Conservation (phyloP, 1,140 invertebrate species). For the Thaumetopoea pityocampa region DNA sequence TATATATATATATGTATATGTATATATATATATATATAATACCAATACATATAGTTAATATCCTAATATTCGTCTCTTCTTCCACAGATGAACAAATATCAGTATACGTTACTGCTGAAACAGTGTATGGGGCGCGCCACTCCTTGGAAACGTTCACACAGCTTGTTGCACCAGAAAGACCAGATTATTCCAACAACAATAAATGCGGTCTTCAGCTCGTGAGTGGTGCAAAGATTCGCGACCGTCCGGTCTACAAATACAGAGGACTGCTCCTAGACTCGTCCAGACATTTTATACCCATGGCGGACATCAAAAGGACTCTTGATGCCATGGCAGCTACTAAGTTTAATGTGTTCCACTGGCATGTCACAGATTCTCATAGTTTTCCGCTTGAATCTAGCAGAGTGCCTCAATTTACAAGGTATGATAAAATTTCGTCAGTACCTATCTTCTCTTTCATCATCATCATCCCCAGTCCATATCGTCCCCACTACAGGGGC, state of each 20-base stretch:
- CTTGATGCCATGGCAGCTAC: constrained; percentile 88
- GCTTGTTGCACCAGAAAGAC: constrained; percentile 74
- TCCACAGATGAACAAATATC: constrained; percentile 64
- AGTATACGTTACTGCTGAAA: constrained; percentile 79
- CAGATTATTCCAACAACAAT: constrained; percentile 29
- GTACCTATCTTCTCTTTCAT: no score
- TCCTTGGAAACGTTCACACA: constrained; percentile 86
- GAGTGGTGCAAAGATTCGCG: constrained; percentile 75
- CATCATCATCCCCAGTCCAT: no score
- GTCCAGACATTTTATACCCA: constrained; percentile 84
- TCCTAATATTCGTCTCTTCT: background rate
- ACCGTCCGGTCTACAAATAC: constrained; percentile 83
- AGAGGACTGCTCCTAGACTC: constrained; percentile 86
- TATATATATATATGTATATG: no score
- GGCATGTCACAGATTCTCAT: constrained; percentile 90
- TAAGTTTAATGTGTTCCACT: constrained; percentile 91
- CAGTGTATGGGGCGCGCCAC: constrained; percentile 85
- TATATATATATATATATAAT: no score
- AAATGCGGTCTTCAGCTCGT: constrained; percentile 48
- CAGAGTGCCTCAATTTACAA: constrained; percentile 84
- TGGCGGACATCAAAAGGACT: constrained; percentile 81
- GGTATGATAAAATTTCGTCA: constrained; percentile 55
- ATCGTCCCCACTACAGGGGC: no score
- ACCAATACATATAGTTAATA: no score
- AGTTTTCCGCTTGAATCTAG: constrained; percentile 88